phyloP scores from a whole-genome alignment of 2,797 vertebrate genomes.

The Neostethus bicornis region DNA sequence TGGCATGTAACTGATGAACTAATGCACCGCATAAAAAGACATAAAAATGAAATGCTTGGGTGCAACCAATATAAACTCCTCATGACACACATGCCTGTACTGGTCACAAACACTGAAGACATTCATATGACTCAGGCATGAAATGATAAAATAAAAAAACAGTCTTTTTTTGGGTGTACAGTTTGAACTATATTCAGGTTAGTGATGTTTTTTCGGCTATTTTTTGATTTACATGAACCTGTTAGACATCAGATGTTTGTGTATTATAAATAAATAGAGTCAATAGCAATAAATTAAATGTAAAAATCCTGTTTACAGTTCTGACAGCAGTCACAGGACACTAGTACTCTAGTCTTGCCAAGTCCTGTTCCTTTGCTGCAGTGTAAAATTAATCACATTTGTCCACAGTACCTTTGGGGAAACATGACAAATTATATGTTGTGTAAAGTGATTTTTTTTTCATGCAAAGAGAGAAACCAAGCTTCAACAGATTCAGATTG shows the following conservation, averaged over 20 bases:
- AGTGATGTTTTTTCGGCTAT: background rate
- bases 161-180: background rate
- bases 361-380: slow-evolving; percentile 37
- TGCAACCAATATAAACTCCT: slow-evolving; percentile 22
- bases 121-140: slow-evolving; percentile 22
- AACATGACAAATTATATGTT: too few species aligned
- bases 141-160: slow-evolving; percentile 9
- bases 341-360: slow-evolving; percentile 32
- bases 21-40: slow-evolving; percentile 6
- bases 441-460: too few species aligned
- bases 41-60: background rate
- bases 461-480: background rate
- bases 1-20: slow-evolving; percentile 16
- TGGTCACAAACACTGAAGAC: slow-evolving; percentile 20
- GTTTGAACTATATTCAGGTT: too few species aligned
- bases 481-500: slow-evolving; percentile 19
- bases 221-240: background rate
- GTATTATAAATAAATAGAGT: background rate
- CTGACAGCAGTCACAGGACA: slow-evolving; percentile 2
- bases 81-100: slow-evolving; percentile 33
- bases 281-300: background rate
- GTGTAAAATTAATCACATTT: slow-evolving; percentile 53
- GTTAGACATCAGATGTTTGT: background rate
- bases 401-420: slow-evolving; percentile 15
- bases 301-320: slow-evolving; percentile 12